These are phyloP conservation scores for Labrus mixtus DNA, from an alignment of 2,113 vertebrate species.

Conservation along the genomic window DNA sequence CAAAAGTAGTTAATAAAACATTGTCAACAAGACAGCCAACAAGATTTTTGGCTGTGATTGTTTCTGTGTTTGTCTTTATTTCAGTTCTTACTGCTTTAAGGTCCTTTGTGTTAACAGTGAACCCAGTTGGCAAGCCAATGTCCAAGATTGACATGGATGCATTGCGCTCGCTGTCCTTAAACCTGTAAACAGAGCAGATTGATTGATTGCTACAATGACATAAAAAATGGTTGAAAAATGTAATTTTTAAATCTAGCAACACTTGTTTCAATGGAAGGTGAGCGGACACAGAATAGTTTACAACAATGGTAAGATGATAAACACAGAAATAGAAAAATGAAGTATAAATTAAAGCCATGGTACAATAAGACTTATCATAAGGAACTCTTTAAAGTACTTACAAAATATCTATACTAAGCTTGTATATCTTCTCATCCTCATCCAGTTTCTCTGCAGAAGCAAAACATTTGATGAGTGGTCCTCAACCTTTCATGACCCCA, in stretches of 20 bases:
- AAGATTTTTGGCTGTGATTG: background rate
- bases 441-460: conserved; percentile 4
- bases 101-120: conserved; percentile 71
- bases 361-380: too few relatives aligned
- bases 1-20: background rate
- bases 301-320: too few relatives aligned
- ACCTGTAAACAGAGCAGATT: conserved; percentile 45
- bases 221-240: too few relatives aligned
- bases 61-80: background rate
- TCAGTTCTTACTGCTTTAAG: conserved; percentile 70
- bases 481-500: too few relatives aligned
- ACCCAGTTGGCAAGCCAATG: conserved; percentile 83
- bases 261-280: too few relatives aligned
- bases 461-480: background rate
- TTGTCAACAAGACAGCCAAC: too few relatives aligned
- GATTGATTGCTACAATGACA: background rate
- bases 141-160: conserved; percentile 84
- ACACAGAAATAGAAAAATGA: too few relatives aligned
- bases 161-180: conserved; percentile 29
- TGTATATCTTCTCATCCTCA: conserved; percentile 29
- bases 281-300: too few relatives aligned
- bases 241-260: background rate
- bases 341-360: too few relatives aligned
- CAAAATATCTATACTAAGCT: conserved; percentile 53
- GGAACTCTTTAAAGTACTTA: conserved; percentile 37